A percentile compares a stretch with the other conserved stretches of the same genome.
These are phyloP conservation scores for Amblyornis subalaris DNA, from an alignment of 2,113 vertebrate species.

Conservation along the genomic window DNA sequence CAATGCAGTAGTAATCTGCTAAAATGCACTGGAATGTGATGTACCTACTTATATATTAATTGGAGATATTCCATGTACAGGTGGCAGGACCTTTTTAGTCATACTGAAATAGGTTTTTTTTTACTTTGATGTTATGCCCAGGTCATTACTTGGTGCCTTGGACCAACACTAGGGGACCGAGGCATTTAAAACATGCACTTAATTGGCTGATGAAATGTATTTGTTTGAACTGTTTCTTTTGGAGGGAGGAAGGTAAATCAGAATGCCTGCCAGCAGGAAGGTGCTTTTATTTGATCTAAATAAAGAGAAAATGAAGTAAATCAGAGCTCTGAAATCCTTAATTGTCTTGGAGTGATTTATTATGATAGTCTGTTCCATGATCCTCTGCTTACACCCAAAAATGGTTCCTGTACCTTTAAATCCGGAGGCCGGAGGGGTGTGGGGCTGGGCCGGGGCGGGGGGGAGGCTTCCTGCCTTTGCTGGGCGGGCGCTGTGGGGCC, in stretches of 20 bases:
- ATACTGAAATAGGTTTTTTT: background rate
- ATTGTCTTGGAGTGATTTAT: no score
- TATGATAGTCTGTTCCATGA: no score
- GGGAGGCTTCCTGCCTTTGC: no score
- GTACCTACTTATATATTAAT: background rate
- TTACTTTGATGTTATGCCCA: background rate
- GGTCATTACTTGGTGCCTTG: background rate
- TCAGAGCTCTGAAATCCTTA: background rate
- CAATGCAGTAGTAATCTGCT: background rate
- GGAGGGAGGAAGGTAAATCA: background rate
- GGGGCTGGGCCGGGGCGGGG: no score
- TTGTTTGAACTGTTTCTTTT: background rate
- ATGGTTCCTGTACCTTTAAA: no score
- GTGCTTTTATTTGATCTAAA: background rate
- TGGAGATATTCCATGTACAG: rapidly evolving
- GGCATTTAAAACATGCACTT: background rate
- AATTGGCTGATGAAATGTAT: background rate
- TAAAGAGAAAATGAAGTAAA: background rate
- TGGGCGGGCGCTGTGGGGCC: no score
- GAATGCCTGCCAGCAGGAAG: background rate
- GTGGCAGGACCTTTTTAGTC: background rate
- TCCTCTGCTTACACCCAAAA: background rate
- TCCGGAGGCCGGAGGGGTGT: no score
- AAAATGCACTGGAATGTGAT: background rate
- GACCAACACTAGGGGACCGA: rapidly evolving